These are phyloP conservation scores for Phenacoccus solenopsis DNA, from an alignment of 1,140 invertebrate species.

Conservation along the genomic window DNA sequence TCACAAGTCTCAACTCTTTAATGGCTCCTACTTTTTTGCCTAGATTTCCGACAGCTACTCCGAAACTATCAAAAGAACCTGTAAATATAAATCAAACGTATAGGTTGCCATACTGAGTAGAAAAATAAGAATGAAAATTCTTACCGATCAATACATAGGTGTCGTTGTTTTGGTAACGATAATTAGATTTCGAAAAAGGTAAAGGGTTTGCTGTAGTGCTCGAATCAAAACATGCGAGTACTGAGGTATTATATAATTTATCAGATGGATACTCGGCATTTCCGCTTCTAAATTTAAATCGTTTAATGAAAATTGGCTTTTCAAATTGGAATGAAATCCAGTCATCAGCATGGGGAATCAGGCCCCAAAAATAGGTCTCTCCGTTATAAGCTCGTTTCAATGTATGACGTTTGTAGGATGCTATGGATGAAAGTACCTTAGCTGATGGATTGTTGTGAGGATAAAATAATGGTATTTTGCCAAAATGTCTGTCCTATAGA, in stretches of 20 bases:
- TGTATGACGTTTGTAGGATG: slow-evolving; percentile 70
- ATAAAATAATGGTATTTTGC: slow-evolving; percentile 68
- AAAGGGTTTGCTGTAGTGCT: neutral
- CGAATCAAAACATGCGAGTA: slow-evolving; percentile 31
- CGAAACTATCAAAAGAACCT: slow-evolving; percentile 62
- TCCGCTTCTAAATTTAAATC: slow-evolving; percentile 78
- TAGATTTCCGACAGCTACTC: slow-evolving; percentile 59
- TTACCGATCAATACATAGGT: neutral
- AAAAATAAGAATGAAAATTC: slow-evolving; percentile 24
- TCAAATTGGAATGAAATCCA: slow-evolving; percentile 68
- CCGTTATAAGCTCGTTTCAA: slow-evolving; percentile 74
- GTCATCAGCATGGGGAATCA: slow-evolving; percentile 72
- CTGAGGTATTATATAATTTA: slow-evolving; percentile 76
- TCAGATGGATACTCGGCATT: slow-evolving; percentile 85
- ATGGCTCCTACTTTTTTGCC: slow-evolving; percentile 54
- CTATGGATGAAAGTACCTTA: slow-evolving; percentile 58
- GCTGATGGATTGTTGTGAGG: slow-evolving; percentile 73
- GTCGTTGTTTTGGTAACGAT: slow-evolving; percentile 19
- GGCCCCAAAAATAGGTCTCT: slow-evolving; percentile 84
- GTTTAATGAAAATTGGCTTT: slow-evolving; percentile 58
- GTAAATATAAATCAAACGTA: neutral
- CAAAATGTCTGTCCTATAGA: slow-evolving; percentile 78
- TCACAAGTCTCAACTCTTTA: slow-evolving; percentile 53
- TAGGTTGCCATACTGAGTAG: neutral
- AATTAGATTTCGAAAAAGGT: slow-evolving; percentile 5